phyloP scores from a whole-genome alignment of 2,113 vertebrate species.

The Elachura formosa region DNA sequence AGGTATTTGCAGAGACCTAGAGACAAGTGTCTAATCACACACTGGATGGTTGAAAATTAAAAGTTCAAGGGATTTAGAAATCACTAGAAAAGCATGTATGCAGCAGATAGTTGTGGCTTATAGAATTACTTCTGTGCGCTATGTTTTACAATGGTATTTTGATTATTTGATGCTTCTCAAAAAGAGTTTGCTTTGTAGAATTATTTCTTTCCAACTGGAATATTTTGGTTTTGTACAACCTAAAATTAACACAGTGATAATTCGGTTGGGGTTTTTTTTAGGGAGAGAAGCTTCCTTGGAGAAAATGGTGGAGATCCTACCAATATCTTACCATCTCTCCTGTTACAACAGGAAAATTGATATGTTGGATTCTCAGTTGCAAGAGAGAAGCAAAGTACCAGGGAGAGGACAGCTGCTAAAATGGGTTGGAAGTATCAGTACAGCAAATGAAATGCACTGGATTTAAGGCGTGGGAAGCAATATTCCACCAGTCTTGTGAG shows the following conservation, averaged over 20 bases:
- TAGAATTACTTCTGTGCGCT: neutral
- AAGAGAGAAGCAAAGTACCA: neutral
- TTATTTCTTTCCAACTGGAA: neutral
- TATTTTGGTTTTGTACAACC: neutral
- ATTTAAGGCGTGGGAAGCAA: neutral
- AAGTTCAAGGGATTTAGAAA: neutral
- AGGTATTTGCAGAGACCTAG: neutral
- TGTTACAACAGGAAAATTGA: neutral
- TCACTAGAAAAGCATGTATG: neutral
- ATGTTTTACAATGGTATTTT: neutral
- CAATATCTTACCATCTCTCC: neutral
- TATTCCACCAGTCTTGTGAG: neutral
- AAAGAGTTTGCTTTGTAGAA: neutral
- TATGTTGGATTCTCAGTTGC: neutral
- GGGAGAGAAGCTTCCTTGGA: neutral
- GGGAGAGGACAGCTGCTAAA: neutral
- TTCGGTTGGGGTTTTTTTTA: neutral
- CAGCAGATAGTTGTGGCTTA: neutral
- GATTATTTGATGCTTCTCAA: neutral
- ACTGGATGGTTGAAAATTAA: neutral
- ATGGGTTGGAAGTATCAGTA: neutral
- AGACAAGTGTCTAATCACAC: neutral
- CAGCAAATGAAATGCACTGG: neutral
- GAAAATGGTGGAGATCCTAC: neutral
- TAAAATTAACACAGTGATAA: neutral